Conservation (phyloP, 1,140 invertebrate species). For the Pomacea maculata region DNA sequence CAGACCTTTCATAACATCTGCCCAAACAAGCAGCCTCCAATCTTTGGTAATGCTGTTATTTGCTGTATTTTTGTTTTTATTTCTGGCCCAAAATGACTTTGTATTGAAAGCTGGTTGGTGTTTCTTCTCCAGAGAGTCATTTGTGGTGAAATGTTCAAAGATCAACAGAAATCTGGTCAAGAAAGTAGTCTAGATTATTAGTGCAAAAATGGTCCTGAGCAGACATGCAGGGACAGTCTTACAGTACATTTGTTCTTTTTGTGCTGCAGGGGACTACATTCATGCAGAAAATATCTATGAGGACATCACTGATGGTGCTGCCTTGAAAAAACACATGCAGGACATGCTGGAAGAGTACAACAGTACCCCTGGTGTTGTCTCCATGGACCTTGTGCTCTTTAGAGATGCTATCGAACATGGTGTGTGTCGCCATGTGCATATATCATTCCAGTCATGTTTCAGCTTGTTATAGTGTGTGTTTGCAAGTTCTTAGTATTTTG, state of each 20-base stretch:
- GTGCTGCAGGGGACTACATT: constrained; percentile 74
- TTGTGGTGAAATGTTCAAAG: too few species aligned
- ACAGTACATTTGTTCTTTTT: not conserved
- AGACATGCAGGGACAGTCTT: not conserved
- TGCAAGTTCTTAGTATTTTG: not conserved
- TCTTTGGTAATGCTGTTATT: constrained; percentile 72
- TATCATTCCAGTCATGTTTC: too few species aligned
- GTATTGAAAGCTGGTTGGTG: too few species aligned
- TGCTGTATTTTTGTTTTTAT: not conserved
- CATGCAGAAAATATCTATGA: constrained; percentile 82
- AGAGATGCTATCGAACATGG: constrained; percentile 83
- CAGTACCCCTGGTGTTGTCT: constrained; percentile 75
- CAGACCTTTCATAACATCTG: constrained; percentile 82
- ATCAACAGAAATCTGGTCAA: too few species aligned
- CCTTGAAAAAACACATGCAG: constrained; percentile 73
- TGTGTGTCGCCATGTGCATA: constrained; percentile 16
- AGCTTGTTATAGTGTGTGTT: too few species aligned
- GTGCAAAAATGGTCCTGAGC: too few species aligned
- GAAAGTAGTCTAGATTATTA: too few species aligned
- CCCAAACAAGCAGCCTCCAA: constrained; percentile 76
- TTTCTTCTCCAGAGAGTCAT: too few species aligned
- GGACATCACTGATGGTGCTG: constrained; percentile 74
- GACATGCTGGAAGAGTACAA: constrained; percentile 83
- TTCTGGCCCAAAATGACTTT: too few species aligned
- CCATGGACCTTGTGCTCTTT: constrained; percentile 84